Base-by-base conservation (phyloP, 2,797 vertebrate genomes). In the Cryptoblepharus egeriae region DNA sequence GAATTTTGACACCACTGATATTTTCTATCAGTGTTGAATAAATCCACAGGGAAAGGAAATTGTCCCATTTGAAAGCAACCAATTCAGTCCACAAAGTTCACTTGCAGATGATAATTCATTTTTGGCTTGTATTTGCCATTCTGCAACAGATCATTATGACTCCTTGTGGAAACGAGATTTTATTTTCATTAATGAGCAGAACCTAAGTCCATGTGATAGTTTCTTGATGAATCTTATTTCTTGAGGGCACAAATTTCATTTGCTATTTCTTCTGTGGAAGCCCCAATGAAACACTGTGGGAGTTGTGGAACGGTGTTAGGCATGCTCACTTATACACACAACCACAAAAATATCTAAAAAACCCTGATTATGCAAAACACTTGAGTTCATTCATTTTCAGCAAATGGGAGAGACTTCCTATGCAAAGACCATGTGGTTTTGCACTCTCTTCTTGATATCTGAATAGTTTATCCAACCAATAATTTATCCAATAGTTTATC, bases 1-100 rank as follows among this genome's bases (percentile, higher is more conserved):
- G 55, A 5, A 82, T 83, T 63, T 57, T 80, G 84, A 85, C 79
- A 69, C 32, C 65, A 52, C 58, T 71, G 67, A 61, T 72, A 60
- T 82, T 89, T 93, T 87, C 28, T 88, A 81, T 79, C 1, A 0
- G 28, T 0, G 12, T 88, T 88, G 84, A 1, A 28, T 89, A 86
- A 73, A 35, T 57, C 28, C 65, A 90, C 71, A 82, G 68, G 0
- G 5, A 52, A 74, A 49, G n/a, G 77, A 68, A 78, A n/a, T 8
- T 67, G 84, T 1, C 28, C 83, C 79, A 84, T 74, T 32, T 74
- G 61, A 84, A 85, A 64, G 75, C 68, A 68, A 16, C 11, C 35
- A n/a, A 35, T 0, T 75, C 83, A 63, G 0, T 65, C 85, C 39
- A 0, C 3, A 52, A 42, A 83, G 75, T 61, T 84, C 1, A 35